phyloP scores from a whole-genome alignment of 2,797 vertebrate genomes.

The Rhynchonycteris naso region DNA sequence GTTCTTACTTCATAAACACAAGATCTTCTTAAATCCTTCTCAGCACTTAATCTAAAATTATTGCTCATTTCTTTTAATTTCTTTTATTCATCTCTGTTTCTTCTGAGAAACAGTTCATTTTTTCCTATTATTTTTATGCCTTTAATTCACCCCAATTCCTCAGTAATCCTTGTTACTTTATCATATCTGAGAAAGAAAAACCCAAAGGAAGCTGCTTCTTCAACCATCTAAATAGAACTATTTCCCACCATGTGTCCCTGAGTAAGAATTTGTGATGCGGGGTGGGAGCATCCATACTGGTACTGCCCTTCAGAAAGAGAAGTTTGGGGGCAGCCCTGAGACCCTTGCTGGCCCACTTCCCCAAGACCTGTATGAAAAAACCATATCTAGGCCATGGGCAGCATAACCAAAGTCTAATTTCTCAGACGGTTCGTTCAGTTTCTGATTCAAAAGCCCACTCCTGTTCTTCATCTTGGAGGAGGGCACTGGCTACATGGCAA shows the following conservation, averaged over 20 bases:
- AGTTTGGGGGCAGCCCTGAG: accelerated
- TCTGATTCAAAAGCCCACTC: background rate
- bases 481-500: accelerated
- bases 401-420: background rate
- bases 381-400: background rate
- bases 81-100: conserved; percentile 45
- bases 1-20: conserved; percentile 61
- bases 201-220: background rate
- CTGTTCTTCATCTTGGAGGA: background rate
- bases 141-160: conserved; percentile 39
- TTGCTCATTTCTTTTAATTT: conserved; percentile 60
- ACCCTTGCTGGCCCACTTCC: background rate
- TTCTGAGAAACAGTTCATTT: conserved; percentile 39
- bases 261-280: background rate
- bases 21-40: conserved; percentile 60
- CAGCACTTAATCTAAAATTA: background rate
- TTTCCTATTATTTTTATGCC: conserved; percentile 40
- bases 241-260: background rate
- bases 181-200: conserved; percentile 25
- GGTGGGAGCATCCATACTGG: accelerated
- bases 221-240: background rate
- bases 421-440: background rate
- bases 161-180: conserved; percentile 47
- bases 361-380: background rate
- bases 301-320: background rate